Conservation (phyloP, 2,797 vertebrate genomes). For the Peromyscus melanophrys region DNA sequence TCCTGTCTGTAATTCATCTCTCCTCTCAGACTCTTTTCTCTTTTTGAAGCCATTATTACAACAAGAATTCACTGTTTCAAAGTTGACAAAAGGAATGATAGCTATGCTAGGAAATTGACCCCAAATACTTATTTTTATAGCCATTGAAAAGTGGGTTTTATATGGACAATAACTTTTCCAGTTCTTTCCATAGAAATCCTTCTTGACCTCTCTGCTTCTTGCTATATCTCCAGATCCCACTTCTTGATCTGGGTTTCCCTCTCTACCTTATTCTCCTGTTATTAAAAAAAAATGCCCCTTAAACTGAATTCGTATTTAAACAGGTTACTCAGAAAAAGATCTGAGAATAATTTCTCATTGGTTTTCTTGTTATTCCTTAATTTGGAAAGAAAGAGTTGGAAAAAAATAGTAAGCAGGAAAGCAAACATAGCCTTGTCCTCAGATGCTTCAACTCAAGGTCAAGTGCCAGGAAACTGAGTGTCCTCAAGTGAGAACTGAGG, state of each 20-base stretch:
- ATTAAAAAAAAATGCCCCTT: constrained; percentile 29
- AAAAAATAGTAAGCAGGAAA: constrained; percentile 50
- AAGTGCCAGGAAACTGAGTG: constrained; percentile 63
- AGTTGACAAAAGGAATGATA: constrained; percentile 35
- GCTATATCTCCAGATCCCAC: neutral
- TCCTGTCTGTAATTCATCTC: constrained; percentile 11
- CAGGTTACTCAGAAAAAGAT: constrained; percentile 61
- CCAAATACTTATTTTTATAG: constrained; percentile 53
- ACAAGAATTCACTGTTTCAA: neutral
- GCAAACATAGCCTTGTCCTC: constrained; percentile 30
- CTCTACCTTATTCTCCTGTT: constrained; percentile 7
- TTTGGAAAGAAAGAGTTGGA: constrained; percentile 51
- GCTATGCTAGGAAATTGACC: constrained; percentile 33
- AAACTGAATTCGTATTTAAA: constrained; percentile 42
- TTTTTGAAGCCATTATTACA: neutral
- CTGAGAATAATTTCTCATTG: constrained; percentile 68
- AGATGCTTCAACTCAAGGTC: constrained; percentile 78
- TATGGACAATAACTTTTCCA: constrained; percentile 7
- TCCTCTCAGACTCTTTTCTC: constrained; percentile 58
- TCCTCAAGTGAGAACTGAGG: neutral
- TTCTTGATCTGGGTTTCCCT: neutral
- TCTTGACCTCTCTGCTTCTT: neutral
- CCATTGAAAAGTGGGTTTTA: neutral
- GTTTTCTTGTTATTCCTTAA: constrained; percentile 63
- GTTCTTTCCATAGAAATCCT: neutral